These are phyloP conservation scores for Dusona sp. DNA, from an alignment of 2,888 invertebrate genomes.

Conservation along the genomic window DNA sequence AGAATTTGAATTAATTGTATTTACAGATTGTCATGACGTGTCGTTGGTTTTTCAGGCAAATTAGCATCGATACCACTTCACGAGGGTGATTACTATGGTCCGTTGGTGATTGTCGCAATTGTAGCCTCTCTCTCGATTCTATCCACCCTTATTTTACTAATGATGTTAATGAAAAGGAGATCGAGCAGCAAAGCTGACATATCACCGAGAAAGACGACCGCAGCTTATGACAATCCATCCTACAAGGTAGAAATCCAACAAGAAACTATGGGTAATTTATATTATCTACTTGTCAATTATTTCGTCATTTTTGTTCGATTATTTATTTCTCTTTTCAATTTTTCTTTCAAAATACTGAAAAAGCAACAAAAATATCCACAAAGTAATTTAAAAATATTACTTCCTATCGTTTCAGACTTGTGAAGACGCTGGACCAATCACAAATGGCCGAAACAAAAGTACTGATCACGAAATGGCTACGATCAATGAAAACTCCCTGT, in stretches of 20 bases:
- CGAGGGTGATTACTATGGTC: slow-evolving; percentile 93
- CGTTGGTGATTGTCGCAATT: slow-evolving; percentile 94
- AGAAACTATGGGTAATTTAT: slow-evolving; percentile 93
- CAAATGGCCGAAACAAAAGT: slow-evolving; percentile 79
- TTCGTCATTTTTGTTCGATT: slow-evolving; percentile 55
- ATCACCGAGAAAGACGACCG: slow-evolving; percentile 93
- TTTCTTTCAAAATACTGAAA: not conserved
- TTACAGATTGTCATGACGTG: not conserved
- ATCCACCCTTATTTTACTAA: slow-evolving; percentile 91
- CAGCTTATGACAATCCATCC: slow-evolving; percentile 97
- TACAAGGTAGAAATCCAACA: slow-evolving; percentile 97
- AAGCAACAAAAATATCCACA: not conserved
- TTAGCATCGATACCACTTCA: slow-evolving; percentile 86
- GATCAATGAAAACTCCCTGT: slow-evolving; percentile 76
- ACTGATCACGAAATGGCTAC: slow-evolving; percentile 81
- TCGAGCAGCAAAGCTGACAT: slow-evolving; percentile 90
- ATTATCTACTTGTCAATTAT: slow-evolving; percentile 72
- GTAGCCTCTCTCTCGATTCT: slow-evolving; percentile 94
- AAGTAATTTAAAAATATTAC: not conserved
- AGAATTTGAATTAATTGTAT: too few relatives aligned
- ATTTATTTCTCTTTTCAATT: not conserved
- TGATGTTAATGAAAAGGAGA: slow-evolving; percentile 92
- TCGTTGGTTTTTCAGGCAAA: slow-evolving; percentile 85
- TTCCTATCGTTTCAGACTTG: slow-evolving; percentile 80
- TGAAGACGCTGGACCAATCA: slow-evolving; percentile 80